Evolutionary conservation across 2,888 invertebrate genomes (phyloP), one percentile per base, ranked within the genome.

Genomic region (Rotaria socialis): DNA sequence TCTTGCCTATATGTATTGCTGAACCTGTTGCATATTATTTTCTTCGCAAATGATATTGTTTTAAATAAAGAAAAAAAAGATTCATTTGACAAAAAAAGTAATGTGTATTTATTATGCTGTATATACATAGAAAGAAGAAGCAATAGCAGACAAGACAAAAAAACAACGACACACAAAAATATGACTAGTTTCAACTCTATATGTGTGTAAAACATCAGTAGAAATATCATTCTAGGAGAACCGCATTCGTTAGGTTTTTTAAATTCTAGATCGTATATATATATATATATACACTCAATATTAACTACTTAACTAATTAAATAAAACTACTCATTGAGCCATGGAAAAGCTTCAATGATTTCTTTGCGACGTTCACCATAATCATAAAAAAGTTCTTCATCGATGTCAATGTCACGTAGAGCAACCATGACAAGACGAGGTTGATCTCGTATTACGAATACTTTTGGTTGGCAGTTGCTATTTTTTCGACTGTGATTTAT

Each of bases 361-460:
- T 95, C 94, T 91, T 95, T 95, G 88, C 96, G 96, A 87, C 98
- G 93, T 92, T 99, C 99, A 0, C 99, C 99, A 91, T 99, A 99
- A 92, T 99, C 99, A 91, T 99, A 99, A 27, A 95, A 94, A 87
- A 99, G 93, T 91, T 99, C 99, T 88, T 96, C 95, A 24, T 96
- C 96, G 4, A 93, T 91, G 86, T 94, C 92, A 89, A 99, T 96
- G 90, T 96, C 95, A 88, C 94, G 94, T 88, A 94, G 95, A 22
- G 97, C 97, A 58, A 96, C 93, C 88, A 98, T 93, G 88, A 97
- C 95, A 87, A 98, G 93, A 90, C 95, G 94, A 47, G 97, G 97
- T 85, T 92, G 91, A 88, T 94, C 94, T 89, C 94, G 94, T 2
- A 93, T 90, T 58, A 91, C 91, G 86, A 97, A 92, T 1, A 95